Percentiles rank a stretch among this genome's conserved stretches.
Conservation (phyloP, 2,113 vertebrate species). For the Albula goreensis region DNA sequence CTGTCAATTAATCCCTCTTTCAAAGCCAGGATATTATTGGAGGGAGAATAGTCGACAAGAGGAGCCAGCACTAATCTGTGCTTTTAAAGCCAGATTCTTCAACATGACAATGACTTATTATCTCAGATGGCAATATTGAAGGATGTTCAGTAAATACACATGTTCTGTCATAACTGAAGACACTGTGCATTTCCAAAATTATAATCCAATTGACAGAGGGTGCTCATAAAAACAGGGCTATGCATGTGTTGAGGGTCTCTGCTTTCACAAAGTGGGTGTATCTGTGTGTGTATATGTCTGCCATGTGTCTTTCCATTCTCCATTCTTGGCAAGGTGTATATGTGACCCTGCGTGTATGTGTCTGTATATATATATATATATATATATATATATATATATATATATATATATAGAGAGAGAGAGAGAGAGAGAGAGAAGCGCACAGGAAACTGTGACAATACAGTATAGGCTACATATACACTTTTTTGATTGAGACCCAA, state of each 20-base stretch:
- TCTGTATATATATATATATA: too few species aligned
- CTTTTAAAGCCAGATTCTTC: conserved; percentile 1
- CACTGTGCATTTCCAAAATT: neutral
- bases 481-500: too few species aligned
- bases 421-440: too few species aligned
- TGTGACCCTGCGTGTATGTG: neutral
- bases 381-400: too few species aligned
- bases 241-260: neutral
- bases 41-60: neutral
- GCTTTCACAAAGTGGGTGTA: neutral
- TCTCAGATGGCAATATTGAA: neutral
- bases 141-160: neutral
- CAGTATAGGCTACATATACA: neutral
- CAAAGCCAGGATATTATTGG: neutral
- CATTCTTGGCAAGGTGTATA: neutral
- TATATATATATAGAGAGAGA: too few species aligned
- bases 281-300: neutral
- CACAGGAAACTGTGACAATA: too few species aligned
- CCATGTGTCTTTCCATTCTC: too few species aligned
- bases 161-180: neutral
- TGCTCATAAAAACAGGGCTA: too few species aligned
- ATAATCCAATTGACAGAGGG: neutral
- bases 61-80: neutral
- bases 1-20: neutral
- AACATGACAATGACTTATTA: conserved; percentile 1